A percentile compares a stretch with the other conserved stretches of the same genome.
Evolutionary conservation across 2,888 invertebrate species (phyloP).

Genomic region (Noctua janthina): DNA sequence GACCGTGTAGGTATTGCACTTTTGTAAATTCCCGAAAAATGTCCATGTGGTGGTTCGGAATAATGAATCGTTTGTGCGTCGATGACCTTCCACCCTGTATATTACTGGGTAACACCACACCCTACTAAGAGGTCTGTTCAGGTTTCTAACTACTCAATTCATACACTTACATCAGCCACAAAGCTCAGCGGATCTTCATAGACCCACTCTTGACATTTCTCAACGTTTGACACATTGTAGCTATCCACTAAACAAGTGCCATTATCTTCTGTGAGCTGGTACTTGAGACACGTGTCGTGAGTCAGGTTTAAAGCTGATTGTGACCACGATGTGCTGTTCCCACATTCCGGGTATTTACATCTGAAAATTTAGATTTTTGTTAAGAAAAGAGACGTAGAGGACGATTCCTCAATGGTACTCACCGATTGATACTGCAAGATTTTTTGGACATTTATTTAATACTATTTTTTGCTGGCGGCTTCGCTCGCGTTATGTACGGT

Average conservation of each 20-base stretch:
- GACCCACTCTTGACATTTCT: conserved; percentile 43
- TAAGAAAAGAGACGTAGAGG: accelerated
- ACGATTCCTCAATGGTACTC: neutral
- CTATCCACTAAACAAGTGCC: conserved; percentile 42
- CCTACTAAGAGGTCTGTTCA: too few species aligned
- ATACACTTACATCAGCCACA: conserved; percentile 55
- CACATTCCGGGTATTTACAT: conserved; percentile 57
- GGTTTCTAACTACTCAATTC: neutral
- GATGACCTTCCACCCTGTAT: too few species aligned
- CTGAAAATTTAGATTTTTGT: conserved; percentile 25
- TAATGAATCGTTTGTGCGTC: too few species aligned
- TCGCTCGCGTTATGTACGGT: too few species aligned
- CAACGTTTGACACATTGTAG: conserved; percentile 26
- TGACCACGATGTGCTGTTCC: conserved; percentile 19
- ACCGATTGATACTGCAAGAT: neutral
- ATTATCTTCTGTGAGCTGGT: conserved; percentile 37
- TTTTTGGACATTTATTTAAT: too few species aligned
- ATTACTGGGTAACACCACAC: too few species aligned
- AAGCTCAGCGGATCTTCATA: conserved; percentile 53
- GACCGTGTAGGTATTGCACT: too few species aligned
- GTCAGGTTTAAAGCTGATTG: conserved; percentile 35
- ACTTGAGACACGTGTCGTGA: conserved; percentile 52
- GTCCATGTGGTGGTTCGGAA: too few species aligned
- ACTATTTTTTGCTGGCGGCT: too few species aligned
- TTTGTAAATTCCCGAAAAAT: too few species aligned